These are phyloP conservation scores for Falco naumanni DNA, from an alignment of 2,797 vertebrate genomes.

Conservation along the genomic window DNA sequence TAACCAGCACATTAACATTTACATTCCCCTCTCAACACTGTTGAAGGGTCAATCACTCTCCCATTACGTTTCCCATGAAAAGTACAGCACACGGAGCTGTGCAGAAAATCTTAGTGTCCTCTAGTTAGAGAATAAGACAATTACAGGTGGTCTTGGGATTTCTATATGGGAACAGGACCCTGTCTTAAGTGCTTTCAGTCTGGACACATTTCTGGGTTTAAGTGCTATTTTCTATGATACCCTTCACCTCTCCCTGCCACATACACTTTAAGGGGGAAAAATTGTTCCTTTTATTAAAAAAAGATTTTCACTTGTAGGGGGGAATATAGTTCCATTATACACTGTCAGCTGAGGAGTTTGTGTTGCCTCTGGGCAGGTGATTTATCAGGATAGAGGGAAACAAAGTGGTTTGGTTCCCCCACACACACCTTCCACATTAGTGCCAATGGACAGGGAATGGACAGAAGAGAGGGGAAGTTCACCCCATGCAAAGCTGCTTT, in stretches of 20 bases:
- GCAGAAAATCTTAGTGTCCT: neutral
- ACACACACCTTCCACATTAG: neutral
- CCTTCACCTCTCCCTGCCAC: neutral
- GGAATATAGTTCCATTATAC: neutral
- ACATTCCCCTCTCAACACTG: neutral
- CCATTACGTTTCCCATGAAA: neutral
- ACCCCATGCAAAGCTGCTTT: neutral
- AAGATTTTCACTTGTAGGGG: neutral
- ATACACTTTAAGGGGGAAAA: neutral
- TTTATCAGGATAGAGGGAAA: neutral
- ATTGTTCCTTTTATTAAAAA: neutral
- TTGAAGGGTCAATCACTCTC: neutral
- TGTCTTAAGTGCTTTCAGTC: neutral
- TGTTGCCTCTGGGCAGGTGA: neutral
- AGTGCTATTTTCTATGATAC: neutral
- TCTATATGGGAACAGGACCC: neutral
- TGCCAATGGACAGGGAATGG: neutral
- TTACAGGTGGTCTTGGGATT: neutral
- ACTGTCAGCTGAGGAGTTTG: neutral
- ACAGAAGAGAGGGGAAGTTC: fast-evolving
- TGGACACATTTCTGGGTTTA: neutral
- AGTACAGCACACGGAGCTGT: fast-evolving
- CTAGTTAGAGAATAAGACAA: neutral
- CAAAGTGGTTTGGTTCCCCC: neutral
- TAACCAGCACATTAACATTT: too few relatives aligned